Conservation (phyloP, 1,140 invertebrate genomes). For the Lepeophtheirus salmonis region DNA sequence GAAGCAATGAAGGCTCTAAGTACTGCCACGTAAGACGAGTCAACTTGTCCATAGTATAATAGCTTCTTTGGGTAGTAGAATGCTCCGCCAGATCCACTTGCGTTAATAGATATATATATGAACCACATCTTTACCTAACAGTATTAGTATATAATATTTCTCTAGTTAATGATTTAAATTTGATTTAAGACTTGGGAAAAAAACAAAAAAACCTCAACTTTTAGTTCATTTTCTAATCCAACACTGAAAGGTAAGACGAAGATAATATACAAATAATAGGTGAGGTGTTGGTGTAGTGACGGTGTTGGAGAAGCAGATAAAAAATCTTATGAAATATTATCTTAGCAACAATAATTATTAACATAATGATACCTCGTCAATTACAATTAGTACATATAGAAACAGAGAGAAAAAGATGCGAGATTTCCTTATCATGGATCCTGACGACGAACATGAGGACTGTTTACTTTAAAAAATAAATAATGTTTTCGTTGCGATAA, state of each 20-base stretch:
- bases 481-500: no score
- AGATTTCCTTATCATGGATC: no score
- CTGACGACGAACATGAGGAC: no score
- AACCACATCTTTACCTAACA: slow-evolving; percentile 17
- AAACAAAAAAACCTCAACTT: no score
- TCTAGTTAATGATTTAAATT: not conserved
- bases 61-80: not conserved
- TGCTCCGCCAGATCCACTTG: not conserved
- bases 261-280: not conserved
- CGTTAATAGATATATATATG: not conserved
- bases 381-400: no score
- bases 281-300: no score
- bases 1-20: slow-evolving; percentile 2
- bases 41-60: not conserved
- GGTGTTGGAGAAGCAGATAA: no score
- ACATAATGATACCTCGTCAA: no score
- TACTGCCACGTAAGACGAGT: slow-evolving; percentile 15
- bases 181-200: not conserved
- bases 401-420: no score
- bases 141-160: slow-evolving; percentile 7
- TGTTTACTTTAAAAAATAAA: no score
- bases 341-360: no score
- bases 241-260: not conserved
- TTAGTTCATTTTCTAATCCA: not conserved
- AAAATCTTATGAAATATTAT: no score